Percentiles rank a stretch among this genome's conserved stretches.
Conservation (phyloP, 2,888 invertebrate genomes). For the Drosophila anomelani region DNA sequence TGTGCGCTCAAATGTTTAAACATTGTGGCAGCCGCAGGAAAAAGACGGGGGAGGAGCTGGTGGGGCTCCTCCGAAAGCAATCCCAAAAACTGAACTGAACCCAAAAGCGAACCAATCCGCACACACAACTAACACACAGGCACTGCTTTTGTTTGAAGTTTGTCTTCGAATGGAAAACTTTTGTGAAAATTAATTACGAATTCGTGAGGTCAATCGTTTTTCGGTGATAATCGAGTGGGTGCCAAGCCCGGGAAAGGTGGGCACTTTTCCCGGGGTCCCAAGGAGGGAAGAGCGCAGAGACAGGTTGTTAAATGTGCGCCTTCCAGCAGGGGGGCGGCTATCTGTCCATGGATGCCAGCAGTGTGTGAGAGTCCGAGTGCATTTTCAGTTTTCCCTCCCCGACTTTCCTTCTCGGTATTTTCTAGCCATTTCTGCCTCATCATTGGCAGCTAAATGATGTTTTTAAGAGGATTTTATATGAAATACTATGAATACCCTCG, state of each 20-base stretch:
- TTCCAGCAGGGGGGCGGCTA: slow-evolving; percentile 41
- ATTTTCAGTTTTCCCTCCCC: slow-evolving; percentile 19
- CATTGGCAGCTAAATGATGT: slow-evolving; percentile 10
- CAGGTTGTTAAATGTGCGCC: slow-evolving; percentile 72
- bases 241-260: slow-evolving; percentile 53
- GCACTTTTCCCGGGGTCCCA: slow-evolving; percentile 8
- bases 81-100: slow-evolving; percentile 46
- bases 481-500: neutral
- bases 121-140: slow-evolving; percentile 16
- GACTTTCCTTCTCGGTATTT: slow-evolving; percentile 8
- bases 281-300: slow-evolving; percentile 1
- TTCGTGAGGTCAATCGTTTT: slow-evolving; percentile 82
- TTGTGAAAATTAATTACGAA: slow-evolving; percentile 82
- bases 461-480: neutral
- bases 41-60: slow-evolving; percentile 2
- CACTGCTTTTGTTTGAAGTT: slow-evolving; percentile 73
- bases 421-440: slow-evolving; percentile 6
- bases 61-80: slow-evolving; percentile 46
- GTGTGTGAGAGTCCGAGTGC: slow-evolving; percentile 45
- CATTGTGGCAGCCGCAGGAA: slow-evolving; percentile 58
- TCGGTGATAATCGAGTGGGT: slow-evolving; percentile 80
- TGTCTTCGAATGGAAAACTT: slow-evolving; percentile 78
- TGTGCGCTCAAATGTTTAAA: slow-evolving; percentile 69
- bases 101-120: slow-evolving; percentile 49
- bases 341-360: slow-evolving; percentile 36